Conservation (phyloP, 1,140 invertebrate genomes). For the Leptinotarsa lineolata region DNA sequence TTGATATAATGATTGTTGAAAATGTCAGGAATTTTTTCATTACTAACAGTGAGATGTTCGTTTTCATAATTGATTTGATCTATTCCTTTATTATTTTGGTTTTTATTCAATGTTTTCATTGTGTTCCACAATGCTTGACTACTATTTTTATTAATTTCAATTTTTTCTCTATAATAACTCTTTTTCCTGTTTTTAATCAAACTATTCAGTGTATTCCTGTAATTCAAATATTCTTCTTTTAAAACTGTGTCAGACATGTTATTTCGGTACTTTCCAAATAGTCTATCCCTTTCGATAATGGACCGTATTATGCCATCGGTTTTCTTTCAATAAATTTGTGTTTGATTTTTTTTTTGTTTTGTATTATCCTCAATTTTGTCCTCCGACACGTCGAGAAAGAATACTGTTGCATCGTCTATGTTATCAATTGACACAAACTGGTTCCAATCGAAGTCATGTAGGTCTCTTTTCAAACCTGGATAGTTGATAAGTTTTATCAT, state of each 20-base stretch:
- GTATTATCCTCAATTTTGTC: neutral
- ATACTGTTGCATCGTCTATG: neutral
- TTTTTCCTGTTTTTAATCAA: neutral
- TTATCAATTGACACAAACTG: neutral
- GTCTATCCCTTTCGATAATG: neutral
- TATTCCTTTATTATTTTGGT: too few species aligned
- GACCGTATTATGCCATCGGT: neutral
- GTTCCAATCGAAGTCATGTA: neutral
- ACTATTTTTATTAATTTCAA: too few species aligned
- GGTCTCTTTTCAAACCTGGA: too few species aligned
- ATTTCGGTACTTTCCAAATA: neutral
- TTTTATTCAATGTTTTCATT: too few species aligned
- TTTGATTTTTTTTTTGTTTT: conserved; percentile 7
- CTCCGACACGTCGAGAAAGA: too few species aligned
- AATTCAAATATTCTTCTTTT: conserved; percentile 9
- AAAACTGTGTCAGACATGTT: conserved; percentile 8
- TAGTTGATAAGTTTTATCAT: too few species aligned
- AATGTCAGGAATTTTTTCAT: conserved; percentile 1
- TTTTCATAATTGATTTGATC: conserved; percentile 7
- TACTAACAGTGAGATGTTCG: neutral
- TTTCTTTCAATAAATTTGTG: neutral
- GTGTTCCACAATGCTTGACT: too few species aligned
- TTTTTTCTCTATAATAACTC: too few species aligned
- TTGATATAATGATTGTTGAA: conserved; percentile 10
- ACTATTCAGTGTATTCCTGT: neutral